Evolutionary conservation across 2,888 invertebrate genomes (phyloP).

Genomic region (Xylophagus ater): DNA sequence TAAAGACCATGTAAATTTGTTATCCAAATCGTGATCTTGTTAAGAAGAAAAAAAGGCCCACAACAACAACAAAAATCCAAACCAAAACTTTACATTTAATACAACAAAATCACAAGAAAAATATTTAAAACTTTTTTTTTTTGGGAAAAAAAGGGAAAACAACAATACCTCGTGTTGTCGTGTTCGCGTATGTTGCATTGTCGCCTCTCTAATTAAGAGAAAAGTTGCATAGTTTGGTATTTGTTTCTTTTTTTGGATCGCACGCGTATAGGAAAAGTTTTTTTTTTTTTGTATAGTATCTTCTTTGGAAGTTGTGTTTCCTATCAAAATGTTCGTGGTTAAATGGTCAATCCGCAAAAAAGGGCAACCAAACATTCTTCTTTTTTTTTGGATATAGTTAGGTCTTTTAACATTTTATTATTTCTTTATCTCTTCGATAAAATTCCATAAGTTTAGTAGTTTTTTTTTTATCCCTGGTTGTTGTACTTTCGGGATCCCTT

Average conservation of each 20-base stretch:
- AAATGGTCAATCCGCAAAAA: slow-evolving; percentile 11
- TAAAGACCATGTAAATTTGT: slow-evolving; percentile 22
- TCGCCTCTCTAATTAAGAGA: slow-evolving; percentile 25
- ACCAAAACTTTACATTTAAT: no score
- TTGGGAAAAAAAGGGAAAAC: slow-evolving; percentile 12
- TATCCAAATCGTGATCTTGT: slow-evolving; percentile 26
- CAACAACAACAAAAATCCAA: no score
- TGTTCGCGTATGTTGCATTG: slow-evolving; percentile 24
- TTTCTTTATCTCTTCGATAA: slow-evolving; percentile 14
- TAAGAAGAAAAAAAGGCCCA: slow-evolving; percentile 14
- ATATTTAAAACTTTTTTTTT: not conserved
- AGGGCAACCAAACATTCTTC: no score
- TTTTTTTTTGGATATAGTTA: no score
- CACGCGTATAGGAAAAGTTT: not conserved
- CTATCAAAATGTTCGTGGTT: slow-evolving; percentile 7
- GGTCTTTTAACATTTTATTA: slow-evolving; percentile 17
- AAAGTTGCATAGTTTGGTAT: no score
- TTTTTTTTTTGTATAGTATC: slow-evolving; percentile 8
- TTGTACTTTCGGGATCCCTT: no score
- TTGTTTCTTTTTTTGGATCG: no score
- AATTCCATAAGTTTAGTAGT: slow-evolving; percentile 13
- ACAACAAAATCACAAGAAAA: no score
- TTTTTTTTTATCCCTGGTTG: slow-evolving; percentile 5
- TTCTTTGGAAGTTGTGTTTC: no score
- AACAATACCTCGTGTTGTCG: slow-evolving; percentile 22